Percentiles rank a stretch among this genome's conserved stretches.
Evolutionary conservation across 2,888 invertebrate species (phyloP).

Genomic region (Archips xylosteana): DNA sequence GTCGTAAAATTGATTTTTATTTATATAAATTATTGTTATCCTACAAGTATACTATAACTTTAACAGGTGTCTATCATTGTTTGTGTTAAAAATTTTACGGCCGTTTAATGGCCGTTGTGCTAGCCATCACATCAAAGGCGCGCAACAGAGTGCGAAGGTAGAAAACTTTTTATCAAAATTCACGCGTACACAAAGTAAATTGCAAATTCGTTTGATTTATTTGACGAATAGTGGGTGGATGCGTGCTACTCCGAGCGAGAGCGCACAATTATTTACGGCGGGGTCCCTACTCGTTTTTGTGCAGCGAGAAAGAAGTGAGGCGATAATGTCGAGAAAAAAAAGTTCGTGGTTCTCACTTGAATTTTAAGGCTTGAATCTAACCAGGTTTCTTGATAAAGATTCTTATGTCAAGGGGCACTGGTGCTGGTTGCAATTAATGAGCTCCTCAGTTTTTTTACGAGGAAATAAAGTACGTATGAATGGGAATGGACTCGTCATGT

Average conservation of each 20-base stretch:
- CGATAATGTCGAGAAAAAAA: background rate
- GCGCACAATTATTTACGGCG: constrained; percentile 59
- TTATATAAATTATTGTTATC: background rate
- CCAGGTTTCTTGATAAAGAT: too few species aligned
- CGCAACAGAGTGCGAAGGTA: constrained; percentile 7
- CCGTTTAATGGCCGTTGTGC: background rate
- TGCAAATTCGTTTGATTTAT: constrained; percentile 66
- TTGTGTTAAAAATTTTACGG: background rate
- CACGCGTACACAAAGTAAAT: constrained; percentile 50
- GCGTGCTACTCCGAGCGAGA: constrained; percentile 50
- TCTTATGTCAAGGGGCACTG: too few species aligned
- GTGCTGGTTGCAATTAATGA: too few species aligned
- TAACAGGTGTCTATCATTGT: background rate
- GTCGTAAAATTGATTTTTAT: too few species aligned
- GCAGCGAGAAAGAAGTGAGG: constrained; percentile 1
- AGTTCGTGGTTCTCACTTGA: background rate
- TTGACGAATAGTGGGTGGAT: constrained; percentile 56
- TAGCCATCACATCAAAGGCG: constrained; percentile 31
- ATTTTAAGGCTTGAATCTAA: too few species aligned
- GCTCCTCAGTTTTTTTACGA: too few species aligned
- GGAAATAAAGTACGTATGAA: too few species aligned
- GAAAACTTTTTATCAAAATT: constrained; percentile 46
- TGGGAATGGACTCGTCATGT: too few species aligned
- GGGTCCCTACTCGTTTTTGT: constrained; percentile 27
- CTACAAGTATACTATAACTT: background rate